Percentiles rank a stretch among this genome's conserved stretches.
Conservation (phyloP, 2,888 invertebrate species). For the Lasioglossum lativentre region DNA sequence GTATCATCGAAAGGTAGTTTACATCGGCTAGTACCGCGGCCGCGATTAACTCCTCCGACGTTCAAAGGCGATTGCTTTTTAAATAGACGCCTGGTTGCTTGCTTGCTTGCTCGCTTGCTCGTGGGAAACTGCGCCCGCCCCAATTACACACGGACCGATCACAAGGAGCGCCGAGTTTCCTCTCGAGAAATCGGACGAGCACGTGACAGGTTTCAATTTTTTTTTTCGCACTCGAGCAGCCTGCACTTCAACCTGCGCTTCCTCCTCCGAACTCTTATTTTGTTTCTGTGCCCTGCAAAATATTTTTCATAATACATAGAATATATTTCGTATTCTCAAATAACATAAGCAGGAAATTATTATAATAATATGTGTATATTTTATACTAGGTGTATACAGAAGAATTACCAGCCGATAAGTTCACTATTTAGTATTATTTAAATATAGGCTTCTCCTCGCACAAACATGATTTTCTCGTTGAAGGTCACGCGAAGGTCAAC, state of each 20-base stretch:
- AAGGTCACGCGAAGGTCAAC: too few species aligned
- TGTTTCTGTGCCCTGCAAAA: too few species aligned
- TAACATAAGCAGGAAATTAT: too few species aligned
- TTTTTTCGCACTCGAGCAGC: neutral
- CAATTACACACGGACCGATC: constrained; percentile 4
- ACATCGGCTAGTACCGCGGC: constrained; percentile 74
- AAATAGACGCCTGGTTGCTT: constrained; percentile 69
- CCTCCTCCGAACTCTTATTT: neutral
- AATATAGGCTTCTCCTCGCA: too few species aligned
- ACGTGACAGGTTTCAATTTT: neutral
- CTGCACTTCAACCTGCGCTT: neutral
- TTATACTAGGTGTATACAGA: too few species aligned
- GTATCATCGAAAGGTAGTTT: constrained; percentile 81
- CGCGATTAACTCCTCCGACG: constrained; percentile 79
- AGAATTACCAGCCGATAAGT: too few species aligned
- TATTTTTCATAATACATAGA: too few species aligned
- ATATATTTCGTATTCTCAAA: too few species aligned
- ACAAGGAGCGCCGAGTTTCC: neutral
- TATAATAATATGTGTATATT: too few species aligned
- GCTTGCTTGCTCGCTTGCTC: constrained; percentile 24
- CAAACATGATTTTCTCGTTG: too few species aligned
- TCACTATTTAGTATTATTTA: too few species aligned
- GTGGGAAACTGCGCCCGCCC: constrained; percentile 55
- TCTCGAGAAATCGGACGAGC: constrained; percentile 15
- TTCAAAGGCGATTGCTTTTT: constrained; percentile 80